Percentiles rank a stretch among this genome's conserved stretches.
phyloP scores from a whole-genome alignment of 2,797 vertebrate genomes.

The Stomatorhinus walkeri region DNA sequence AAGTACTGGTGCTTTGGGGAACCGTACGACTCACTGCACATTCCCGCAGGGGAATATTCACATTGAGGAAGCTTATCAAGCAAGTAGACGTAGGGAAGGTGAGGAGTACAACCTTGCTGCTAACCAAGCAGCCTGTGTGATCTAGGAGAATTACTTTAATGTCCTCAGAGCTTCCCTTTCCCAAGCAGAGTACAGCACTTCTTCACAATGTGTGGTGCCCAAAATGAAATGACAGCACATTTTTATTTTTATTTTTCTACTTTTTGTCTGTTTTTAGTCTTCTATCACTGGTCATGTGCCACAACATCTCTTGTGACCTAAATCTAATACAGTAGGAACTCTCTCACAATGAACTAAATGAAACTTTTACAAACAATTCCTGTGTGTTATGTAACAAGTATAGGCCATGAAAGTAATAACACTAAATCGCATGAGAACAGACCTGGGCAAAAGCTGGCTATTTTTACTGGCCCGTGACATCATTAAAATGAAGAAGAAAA shows the following conservation, averaged over 20 bases:
- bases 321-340: not conserved
- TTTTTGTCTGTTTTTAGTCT: not conserved
- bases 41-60: not conserved
- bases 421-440: not conserved
- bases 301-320: constrained; percentile 1
- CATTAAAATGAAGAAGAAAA: not conserved
- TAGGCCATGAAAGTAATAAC: not conserved
- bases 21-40: not conserved
- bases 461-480: not conserved
- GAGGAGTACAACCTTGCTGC: constrained; percentile 2
- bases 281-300: not conserved
- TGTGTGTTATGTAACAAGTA: not conserved
- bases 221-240: not conserved
- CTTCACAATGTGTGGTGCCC: not conserved
- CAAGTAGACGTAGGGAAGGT: constrained; percentile 6
- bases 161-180: constrained; percentile 1
- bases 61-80: not conserved
- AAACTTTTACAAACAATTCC: not conserved
- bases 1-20: not conserved
- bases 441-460: not conserved
- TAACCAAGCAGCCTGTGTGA: constrained; percentile 1
- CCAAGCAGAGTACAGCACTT: not conserved
- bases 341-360: not conserved
- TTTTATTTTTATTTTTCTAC: not conserved
- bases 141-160: not conserved